phyloP scores from a whole-genome alignment of 2,113 vertebrate species.

The Ia io region DNA sequence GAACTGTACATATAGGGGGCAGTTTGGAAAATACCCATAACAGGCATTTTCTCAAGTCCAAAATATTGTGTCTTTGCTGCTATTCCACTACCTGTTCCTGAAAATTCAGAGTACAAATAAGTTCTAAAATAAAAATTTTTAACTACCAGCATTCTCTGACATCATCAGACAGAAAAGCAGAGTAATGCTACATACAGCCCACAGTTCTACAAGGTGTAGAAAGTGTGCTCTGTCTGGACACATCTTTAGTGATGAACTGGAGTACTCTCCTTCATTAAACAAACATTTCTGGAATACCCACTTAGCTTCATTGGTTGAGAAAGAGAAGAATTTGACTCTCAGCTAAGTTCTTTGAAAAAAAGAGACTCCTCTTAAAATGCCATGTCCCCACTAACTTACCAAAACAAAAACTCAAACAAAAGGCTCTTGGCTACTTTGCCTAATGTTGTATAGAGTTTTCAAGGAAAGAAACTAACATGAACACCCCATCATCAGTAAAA shows the following conservation, averaged over 20 bases:
- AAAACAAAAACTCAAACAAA: constrained; percentile 54
- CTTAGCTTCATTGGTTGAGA: constrained; percentile 63
- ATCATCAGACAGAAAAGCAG: constrained; percentile 31
- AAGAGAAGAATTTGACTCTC: constrained; percentile 60
- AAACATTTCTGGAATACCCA: constrained; percentile 50
- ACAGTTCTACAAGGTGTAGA: constrained; percentile 36
- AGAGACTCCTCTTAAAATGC: constrained; percentile 37
- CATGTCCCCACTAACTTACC: constrained; percentile 35
- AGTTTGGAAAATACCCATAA: constrained; percentile 27
- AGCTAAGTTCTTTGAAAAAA: constrained; percentile 66
- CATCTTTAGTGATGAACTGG: constrained; percentile 23
- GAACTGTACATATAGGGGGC: constrained; percentile 41
- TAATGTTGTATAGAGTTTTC: constrained; percentile 3
- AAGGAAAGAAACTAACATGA: constrained; percentile 60
- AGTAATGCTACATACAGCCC: constrained; percentile 59
- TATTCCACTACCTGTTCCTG: constrained; percentile 35
- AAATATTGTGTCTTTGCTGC: not conserved
- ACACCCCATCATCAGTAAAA: constrained; percentile 53
- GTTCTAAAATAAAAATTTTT: constrained; percentile 50
- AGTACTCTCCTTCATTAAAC: constrained; percentile 30
- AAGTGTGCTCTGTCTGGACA: constrained; percentile 34
- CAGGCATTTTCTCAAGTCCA: constrained; percentile 45
- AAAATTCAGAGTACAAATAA: constrained; percentile 40
- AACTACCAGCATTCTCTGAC: constrained; percentile 50
- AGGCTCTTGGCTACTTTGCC: constrained; percentile 41